Conservation (phyloP, 2,797 vertebrate genomes). For the Poecilia gillii region DNA sequence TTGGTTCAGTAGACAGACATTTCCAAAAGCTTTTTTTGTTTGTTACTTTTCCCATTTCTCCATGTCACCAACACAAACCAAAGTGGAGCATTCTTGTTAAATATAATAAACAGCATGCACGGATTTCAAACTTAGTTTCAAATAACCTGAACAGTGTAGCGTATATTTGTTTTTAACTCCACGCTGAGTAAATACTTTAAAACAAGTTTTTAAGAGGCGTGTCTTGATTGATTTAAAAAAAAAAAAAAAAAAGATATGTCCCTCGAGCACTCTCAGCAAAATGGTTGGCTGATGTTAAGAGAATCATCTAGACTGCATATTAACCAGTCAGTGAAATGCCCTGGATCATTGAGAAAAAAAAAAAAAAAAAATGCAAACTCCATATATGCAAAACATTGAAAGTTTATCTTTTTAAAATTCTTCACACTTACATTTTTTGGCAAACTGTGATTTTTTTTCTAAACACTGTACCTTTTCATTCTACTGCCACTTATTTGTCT, state of each 20-base stretch:
- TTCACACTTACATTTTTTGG: no score
- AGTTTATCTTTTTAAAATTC: no score
- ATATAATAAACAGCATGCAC: neutral
- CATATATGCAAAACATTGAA: no score
- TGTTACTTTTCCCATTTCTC: neutral
- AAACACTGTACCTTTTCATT: no score
- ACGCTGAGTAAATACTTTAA: neutral
- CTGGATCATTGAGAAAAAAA: no score
- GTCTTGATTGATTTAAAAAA: neutral
- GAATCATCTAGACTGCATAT: no score
- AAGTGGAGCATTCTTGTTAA: neutral
- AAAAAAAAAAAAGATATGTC: no score
- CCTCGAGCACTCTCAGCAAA: neutral
- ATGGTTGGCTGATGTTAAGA: no score
- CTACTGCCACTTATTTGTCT: no score
- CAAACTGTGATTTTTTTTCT: no score
- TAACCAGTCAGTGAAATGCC: no score
- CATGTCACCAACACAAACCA: neutral
- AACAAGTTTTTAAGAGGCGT: neutral
- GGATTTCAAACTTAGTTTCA: neutral
- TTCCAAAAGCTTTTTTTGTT: neutral
- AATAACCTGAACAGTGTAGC: neutral
- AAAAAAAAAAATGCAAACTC: no score
- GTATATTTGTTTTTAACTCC: neutral
- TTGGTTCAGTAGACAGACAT: neutral